These are phyloP conservation scores for Sebastolobus alascanus DNA, from an alignment of 2,797 vertebrate genomes.

Conservation along the genomic window DNA sequence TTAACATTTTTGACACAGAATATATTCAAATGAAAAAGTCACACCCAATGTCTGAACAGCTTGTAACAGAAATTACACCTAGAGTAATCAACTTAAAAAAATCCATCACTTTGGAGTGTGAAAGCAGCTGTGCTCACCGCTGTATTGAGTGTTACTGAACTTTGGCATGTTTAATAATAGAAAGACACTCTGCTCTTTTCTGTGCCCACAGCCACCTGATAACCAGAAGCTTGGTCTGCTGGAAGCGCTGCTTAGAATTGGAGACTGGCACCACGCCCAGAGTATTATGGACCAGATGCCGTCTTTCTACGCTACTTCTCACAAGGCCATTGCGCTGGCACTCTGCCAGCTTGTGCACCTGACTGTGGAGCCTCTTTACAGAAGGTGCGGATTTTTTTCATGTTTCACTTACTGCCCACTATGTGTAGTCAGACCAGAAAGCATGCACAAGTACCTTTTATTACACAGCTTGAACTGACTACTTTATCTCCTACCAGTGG, in stretches of 20 bases:
- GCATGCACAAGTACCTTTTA: not conserved
- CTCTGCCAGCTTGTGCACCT: slow-evolving; percentile 96
- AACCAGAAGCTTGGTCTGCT: slow-evolving; percentile 98
- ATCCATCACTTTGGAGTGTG: not conserved
- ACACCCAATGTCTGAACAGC: not conserved
- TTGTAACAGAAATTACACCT: not conserved
- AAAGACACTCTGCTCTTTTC: slow-evolving; percentile 21
- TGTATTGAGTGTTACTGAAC: not conserved
- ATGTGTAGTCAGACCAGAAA: slow-evolving; percentile 7
- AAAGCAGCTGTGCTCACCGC: not conserved
- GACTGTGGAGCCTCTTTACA: slow-evolving; percentile 95
- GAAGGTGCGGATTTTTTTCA: slow-evolving; percentile 85
- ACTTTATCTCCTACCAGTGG: not conserved
- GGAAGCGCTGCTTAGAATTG: slow-evolving; percentile 95
- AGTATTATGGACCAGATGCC: slow-evolving; percentile 99
- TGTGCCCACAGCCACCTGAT: slow-evolving; percentile 89
- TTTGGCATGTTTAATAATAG: slow-evolving; percentile 10
- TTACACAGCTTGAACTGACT: slow-evolving; percentile 5
- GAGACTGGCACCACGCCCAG: slow-evolving; percentile 98
- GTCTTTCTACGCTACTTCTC: slow-evolving; percentile 94
- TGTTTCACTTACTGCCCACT: slow-evolving; percentile 33
- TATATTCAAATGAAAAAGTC: not conserved
- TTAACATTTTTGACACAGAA: not conserved
- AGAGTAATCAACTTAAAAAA: not conserved
- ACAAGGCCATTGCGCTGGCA: slow-evolving; percentile 94